A percentile compares a stretch with the other conserved stretches of the same genome.
phyloP scores from a whole-genome alignment of 2,888 invertebrate genomes.

The Tipula confusa region DNA sequence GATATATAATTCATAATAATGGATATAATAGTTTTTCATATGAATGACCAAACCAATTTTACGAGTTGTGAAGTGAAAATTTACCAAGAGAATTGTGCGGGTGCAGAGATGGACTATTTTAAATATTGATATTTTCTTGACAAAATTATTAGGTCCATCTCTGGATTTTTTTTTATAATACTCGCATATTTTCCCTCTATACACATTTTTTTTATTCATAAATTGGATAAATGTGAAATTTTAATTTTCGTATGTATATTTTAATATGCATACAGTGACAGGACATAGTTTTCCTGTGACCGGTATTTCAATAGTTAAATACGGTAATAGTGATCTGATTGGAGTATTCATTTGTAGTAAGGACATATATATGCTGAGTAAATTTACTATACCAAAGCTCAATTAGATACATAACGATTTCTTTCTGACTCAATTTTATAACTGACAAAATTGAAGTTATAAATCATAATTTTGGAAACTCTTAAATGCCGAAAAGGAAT shows the following conservation, averaged over 20 bases:
- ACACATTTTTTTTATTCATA: not conserved
- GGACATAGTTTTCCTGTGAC: not conserved
- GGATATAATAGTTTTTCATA: not conserved
- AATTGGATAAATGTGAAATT: not conserved
- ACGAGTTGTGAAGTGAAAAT: not conserved
- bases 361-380: too few species aligned
- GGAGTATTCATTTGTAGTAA: too few species aligned
- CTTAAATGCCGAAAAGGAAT: too few species aligned
- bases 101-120: not conserved
- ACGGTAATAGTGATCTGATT: too few species aligned
- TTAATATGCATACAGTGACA: not conserved
- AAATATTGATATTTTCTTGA: not conserved
- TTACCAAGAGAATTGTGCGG: not conserved
- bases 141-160: not conserved
- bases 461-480: too few species aligned
- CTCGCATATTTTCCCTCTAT: conserved; percentile 3
- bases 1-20: not conserved
- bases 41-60: not conserved
- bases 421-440: too few species aligned
- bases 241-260: not conserved
- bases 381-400: too few species aligned
- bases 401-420: too few species aligned
- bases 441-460: too few species aligned
- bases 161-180: not conserved
- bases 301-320: too few species aligned